phyloP scores from a whole-genome alignment of 2,113 vertebrate genomes.

The Coracopsis vasa region DNA sequence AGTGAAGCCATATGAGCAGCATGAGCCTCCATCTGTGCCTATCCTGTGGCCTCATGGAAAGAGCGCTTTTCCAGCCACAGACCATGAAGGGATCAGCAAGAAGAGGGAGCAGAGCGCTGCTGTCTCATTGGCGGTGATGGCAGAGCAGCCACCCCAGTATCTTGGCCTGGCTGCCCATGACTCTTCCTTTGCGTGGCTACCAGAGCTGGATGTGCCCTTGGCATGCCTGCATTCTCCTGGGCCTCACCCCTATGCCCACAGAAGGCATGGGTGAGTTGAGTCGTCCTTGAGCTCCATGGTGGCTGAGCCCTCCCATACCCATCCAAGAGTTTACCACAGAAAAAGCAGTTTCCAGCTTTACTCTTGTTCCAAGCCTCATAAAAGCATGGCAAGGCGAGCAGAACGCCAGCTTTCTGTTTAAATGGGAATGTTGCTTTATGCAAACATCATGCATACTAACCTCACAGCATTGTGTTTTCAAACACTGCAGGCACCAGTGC shows the following conservation, averaged over 20 bases:
- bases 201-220: neutral
- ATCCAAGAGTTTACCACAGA: neutral
- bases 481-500: neutral
- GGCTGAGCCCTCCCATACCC: neutral
- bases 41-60: neutral
- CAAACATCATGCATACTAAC: neutral
- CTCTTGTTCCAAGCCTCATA: neutral
- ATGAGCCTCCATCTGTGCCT: neutral
- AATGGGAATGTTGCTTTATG: neutral
- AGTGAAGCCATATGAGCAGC: rapidly evolving
- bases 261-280: neutral
- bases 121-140: neutral
- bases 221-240: neutral
- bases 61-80: neutral
- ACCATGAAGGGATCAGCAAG: neutral
- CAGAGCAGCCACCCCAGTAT: neutral
- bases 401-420: neutral
- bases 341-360: neutral
- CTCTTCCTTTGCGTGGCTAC: neutral
- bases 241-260: neutral
- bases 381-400: rapidly evolving
- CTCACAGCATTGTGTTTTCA: neutral
- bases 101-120: neutral
- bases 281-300: neutral
- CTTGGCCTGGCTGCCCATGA: neutral